Conservation (phyloP, 1,140 invertebrate species). For the Neuroterus valhalla region DNA sequence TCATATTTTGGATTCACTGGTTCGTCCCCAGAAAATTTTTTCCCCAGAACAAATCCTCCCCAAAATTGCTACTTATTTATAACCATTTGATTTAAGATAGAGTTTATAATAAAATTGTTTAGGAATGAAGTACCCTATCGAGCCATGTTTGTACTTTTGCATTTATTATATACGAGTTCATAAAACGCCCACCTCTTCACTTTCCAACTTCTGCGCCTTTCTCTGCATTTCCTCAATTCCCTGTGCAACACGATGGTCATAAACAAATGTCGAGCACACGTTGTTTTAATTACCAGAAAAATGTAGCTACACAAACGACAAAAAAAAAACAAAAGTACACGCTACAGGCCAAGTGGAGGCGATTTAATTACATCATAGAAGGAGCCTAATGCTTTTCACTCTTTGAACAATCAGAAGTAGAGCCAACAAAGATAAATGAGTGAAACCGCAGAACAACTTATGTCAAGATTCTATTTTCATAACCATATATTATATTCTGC, state of each 20-base stretch:
- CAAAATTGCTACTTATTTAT: too few relatives aligned
- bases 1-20: too few relatives aligned
- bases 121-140: neutral
- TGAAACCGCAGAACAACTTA: constrained; percentile 24
- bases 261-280: constrained; percentile 19
- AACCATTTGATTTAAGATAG: neutral
- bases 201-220: constrained; percentile 49
- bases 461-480: constrained; percentile 24
- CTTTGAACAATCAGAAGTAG: neutral
- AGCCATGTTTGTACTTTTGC: constrained; percentile 3
- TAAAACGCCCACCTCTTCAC: constrained; percentile 49
- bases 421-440: constrained; percentile 4
- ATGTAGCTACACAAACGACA: neutral
- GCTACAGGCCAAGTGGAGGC: neutral
- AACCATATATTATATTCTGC: constrained; percentile 19
- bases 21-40: too few relatives aligned
- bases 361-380: constrained; percentile 10
- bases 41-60: too few relatives aligned
- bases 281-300: constrained; percentile 26
- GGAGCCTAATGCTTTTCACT: neutral
- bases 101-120: neutral
- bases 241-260: constrained; percentile 1
- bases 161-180: constrained; percentile 26
- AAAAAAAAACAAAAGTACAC: neutral
- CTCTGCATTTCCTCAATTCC: constrained; percentile 36